phyloP scores from a whole-genome alignment of 2,797 vertebrate genomes.

The Crenichthys baileyi region DNA sequence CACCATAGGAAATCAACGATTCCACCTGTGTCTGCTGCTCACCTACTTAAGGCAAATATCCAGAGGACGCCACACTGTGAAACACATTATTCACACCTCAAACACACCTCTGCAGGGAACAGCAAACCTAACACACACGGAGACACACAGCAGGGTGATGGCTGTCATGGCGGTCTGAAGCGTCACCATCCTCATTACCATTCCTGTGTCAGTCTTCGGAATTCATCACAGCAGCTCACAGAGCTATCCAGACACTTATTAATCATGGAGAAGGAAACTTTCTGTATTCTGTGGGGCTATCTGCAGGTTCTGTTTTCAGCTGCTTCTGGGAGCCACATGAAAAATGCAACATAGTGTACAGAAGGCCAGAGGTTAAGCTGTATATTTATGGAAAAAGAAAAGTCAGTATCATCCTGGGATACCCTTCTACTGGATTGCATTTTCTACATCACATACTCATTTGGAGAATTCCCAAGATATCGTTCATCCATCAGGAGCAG shows the following conservation, averaged over 20 bases:
- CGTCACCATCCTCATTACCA: conserved; percentile 51
- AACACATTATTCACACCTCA: conserved; percentile 66
- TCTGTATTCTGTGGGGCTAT: conserved; percentile 15
- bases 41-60: conserved; percentile 55
- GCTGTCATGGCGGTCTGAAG: conserved; percentile 44
- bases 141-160: conserved; percentile 22
- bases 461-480: rapidly evolving
- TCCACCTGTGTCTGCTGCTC: conserved; percentile 53
- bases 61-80: conserved; percentile 61
- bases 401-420: background rate
- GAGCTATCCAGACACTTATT: conserved; percentile 26
- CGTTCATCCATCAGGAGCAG: background rate
- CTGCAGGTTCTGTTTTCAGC: background rate
- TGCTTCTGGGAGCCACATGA: background rate
- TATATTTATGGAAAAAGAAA: background rate
- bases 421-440: background rate
- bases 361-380: background rate
- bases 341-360: background rate
- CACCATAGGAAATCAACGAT: conserved; percentile 52
- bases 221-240: conserved; percentile 19
- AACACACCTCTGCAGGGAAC: conserved; percentile 44
- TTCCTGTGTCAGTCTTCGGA: conserved; percentile 27
- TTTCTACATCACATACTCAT: background rate
- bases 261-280: conserved; percentile 9
- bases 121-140: background rate